phyloP scores from a whole-genome alignment of 2,797 vertebrate genomes.

The Trachurus trachurus region DNA sequence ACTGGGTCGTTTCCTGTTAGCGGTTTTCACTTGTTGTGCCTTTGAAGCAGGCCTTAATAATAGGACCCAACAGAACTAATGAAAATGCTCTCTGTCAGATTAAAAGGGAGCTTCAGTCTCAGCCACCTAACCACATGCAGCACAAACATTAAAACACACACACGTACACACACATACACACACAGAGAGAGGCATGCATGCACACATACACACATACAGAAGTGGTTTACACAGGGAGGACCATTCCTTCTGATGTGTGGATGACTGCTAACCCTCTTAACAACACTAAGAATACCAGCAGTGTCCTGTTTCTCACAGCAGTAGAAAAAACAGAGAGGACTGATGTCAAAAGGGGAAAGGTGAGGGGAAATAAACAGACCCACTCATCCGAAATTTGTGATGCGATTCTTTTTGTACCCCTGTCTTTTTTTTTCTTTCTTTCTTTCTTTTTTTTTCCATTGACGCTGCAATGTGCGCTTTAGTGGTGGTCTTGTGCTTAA shows the following conservation, averaged over 20 bases:
- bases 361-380: constrained; percentile 29
- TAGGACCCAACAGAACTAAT: constrained; percentile 88
- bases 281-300: constrained; percentile 63
- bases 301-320: constrained; percentile 57
- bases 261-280: constrained; percentile 73
- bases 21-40: constrained; percentile 85
- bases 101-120: constrained; percentile 86
- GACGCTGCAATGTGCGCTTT: constrained; percentile 62
- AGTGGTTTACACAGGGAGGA: constrained; percentile 82
- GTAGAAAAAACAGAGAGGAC: constrained; percentile 6
- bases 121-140: constrained; percentile 79
- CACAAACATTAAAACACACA: constrained; percentile 69
- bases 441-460: constrained; percentile 48
- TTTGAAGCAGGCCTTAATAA: constrained; percentile 88
- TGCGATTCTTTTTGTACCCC: constrained; percentile 16
- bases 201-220: constrained; percentile 71
- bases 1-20: constrained; percentile 84
- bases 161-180: constrained; percentile 37
- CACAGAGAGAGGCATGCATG: too few species aligned
- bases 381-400: constrained; percentile 11
- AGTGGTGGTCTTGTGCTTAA: constrained; percentile 79
- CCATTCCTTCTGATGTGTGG: constrained; percentile 80
- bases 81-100: constrained; percentile 87
- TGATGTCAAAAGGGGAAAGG: constrained; percentile 32
- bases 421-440: constrained; percentile 46